Evolutionary conservation across 2,888 invertebrate genomes (phyloP), one percentile per base, ranked within the genome.

Genomic region (Notocelia uddmanniana): DNA sequence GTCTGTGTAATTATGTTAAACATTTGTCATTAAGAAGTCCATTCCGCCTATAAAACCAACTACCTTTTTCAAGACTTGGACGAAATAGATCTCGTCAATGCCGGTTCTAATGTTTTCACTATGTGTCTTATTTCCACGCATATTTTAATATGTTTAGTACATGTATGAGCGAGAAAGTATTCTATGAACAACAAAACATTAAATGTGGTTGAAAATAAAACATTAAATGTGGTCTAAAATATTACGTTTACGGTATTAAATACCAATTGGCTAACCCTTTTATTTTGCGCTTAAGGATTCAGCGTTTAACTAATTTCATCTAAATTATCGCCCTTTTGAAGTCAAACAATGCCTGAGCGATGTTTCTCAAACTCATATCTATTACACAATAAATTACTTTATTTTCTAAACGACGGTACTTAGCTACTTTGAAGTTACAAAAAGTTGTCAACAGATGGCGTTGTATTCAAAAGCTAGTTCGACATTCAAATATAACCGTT

Each of bases 211-310:
- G n/a, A n/a, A n/a, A n/a, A n/a, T n/a, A n/a, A n/a, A n/a, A n/a
- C n/a, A n/a, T n/a, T n/a, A n/a, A n/a, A n/a, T n/a, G n/a, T n/a
- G n/a, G n/a, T n/a, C n/a, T n/a, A n/a, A n/a, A n/a, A n/a, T n/a
- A n/a, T n/a, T n/a, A n/a, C n/a, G n/a, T 26, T 48, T 26, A 13
- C n/a, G 50, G 58, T 66, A 59, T 59, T 52, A 54, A 21, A 66
- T 52, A 52, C 64, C 52, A 26, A 52, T 52, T 60, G 21, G 19
- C 57, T 58, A 68, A 59, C 21, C 68, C n/a, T n/a, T 34, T 23
- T 18, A 26, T 69, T 64, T 64, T 66, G 66, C 70, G 52, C 55
- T 70, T 59, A 37, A 66, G 58, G 70, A 63, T 41, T 59, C n/a
- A 66, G 66, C 70, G 41, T 54, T 70, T 41, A 52, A 52, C 59